Base-by-base conservation (phyloP, 1,140 invertebrate genomes). In the Drosophila micromelanica region DNA sequence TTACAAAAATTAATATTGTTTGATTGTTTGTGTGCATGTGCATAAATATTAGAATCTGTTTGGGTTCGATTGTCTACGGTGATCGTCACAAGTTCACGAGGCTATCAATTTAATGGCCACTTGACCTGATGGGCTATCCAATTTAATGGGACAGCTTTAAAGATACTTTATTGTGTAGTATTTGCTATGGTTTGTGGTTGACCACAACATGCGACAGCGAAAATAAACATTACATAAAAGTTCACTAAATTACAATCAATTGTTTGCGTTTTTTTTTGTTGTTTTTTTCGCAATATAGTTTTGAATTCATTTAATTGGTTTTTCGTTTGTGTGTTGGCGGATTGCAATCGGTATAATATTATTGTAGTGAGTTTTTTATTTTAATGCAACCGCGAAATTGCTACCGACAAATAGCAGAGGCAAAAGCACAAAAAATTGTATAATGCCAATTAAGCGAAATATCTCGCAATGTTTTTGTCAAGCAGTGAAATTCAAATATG, bases 271-370 rank as follows among this genome's bases (percentile, higher is more conserved):
- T 27, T 62, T 32, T 62, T 37, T 56, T 69, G 12, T 2, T 5
- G 12, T 17, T 17, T 15, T 17, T 27, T 38, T 65, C 3, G 17
- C 9, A 20, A 15, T 17, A 20, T 2, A 76, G 64, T 73, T 70
- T 49, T 69, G 62, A 85, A 76, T 80, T 52, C 52, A 77, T 81
- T 85, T 86, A 86, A 86, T 71, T 86, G 81, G 77, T 78, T 80
- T 80, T 51, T 46, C 37, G 57, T 48, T n/a, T 12, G 43, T 30
- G 15, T 35, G 15, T 43, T 51, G 20, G 12, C 3, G 30, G 30
- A 37, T 65, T 52, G 27, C 73, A 82, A 81, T 78, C 74, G 69
- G 74, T 82, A 64, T 57, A 57, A 78, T 65, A 74, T 74, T 67
- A 59, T 67, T 45, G 63, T 23, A 69, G 60, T 51, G 42, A 9